A percentile compares a stretch with the other conserved stretches of the same genome.
Evolutionary conservation across 2,113 vertebrate species (phyloP).

Genomic region (Actenoides hombroni): DNA sequence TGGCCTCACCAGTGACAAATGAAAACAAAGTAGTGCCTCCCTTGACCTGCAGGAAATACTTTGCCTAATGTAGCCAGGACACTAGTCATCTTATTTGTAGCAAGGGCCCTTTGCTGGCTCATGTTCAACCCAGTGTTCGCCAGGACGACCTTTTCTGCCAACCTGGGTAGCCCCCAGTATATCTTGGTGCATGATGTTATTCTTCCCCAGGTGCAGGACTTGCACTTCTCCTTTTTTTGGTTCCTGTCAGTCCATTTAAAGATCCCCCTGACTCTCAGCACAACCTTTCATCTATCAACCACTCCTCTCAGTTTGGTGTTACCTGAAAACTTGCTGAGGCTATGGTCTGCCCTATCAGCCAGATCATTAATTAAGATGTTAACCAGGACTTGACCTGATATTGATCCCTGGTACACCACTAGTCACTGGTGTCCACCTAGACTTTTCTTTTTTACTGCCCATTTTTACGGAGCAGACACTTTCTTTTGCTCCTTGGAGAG

Average conservation of each 20-base stretch:
- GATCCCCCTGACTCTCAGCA: neutral
- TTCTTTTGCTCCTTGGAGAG: neutral
- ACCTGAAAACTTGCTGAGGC: neutral
- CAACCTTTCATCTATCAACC: neutral
- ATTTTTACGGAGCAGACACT: neutral
- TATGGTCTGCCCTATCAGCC: neutral
- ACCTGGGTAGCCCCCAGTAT: neutral
- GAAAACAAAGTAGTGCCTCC: neutral
- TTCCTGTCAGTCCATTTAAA: neutral
- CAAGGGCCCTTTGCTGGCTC: neutral
- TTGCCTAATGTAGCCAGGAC: neutral
- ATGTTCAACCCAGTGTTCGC: neutral
- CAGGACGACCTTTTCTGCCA: neutral
- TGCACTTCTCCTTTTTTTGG: neutral
- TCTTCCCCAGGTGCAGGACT: neutral
- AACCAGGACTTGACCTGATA: neutral
- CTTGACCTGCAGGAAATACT: fast-evolving
- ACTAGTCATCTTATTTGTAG: neutral
- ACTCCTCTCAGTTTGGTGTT: neutral
- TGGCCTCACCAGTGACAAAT: neutral
- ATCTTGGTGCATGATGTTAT: neutral
- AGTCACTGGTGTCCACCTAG: neutral
- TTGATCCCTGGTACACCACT: neutral
- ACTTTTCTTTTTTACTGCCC: neutral
- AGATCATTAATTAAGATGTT: neutral